Evolutionary conservation across 1,140 invertebrate genomes (phyloP).

Genomic region (Danaus melanippus): DNA sequence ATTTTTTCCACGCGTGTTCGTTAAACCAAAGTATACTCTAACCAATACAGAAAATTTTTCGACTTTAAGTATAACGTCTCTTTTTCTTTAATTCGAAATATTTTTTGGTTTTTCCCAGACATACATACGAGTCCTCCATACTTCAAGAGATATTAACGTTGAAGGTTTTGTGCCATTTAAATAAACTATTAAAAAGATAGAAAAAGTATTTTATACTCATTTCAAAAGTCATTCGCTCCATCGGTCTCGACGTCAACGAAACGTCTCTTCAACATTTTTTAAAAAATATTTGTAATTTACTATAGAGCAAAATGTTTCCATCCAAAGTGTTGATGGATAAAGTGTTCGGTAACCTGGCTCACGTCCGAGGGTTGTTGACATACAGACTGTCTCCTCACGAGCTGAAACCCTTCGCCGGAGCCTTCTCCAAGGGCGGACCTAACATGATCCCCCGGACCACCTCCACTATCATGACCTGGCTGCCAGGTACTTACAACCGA

Average conservation of each 20-base stretch:
- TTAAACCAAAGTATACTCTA: too few relatives aligned
- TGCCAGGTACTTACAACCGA: slow-evolving; percentile 75
- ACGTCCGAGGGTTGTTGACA: slow-evolving; percentile 84
- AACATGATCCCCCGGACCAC: slow-evolving; percentile 80
- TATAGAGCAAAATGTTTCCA: neutral
- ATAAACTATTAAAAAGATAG: neutral
- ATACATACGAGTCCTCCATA: too few relatives aligned
- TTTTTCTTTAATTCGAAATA: too few relatives aligned
- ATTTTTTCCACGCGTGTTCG: too few relatives aligned
- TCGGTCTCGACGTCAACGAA: too few relatives aligned
- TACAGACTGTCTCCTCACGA: slow-evolving; percentile 90
- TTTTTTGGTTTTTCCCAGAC: too few relatives aligned
- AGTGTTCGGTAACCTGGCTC: slow-evolving; percentile 83
- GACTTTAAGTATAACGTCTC: too few relatives aligned
- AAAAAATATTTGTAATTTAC: slow-evolving; percentile 7
- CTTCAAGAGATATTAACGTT: too few relatives aligned
- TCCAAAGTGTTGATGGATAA: slow-evolving; percentile 63
- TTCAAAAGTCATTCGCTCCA: slow-evolving; percentile 3
- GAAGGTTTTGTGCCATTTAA: too few relatives aligned
- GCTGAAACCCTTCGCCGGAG: slow-evolving; percentile 84
- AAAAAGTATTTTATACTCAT: neutral
- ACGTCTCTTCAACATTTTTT: neutral
- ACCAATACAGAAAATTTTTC: too few relatives aligned
- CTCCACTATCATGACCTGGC: slow-evolving; percentile 76
- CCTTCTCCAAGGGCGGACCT: slow-evolving; percentile 78